Conservation (phyloP, 1,140 invertebrate genomes). For the Brachionus koreanus region DNA sequence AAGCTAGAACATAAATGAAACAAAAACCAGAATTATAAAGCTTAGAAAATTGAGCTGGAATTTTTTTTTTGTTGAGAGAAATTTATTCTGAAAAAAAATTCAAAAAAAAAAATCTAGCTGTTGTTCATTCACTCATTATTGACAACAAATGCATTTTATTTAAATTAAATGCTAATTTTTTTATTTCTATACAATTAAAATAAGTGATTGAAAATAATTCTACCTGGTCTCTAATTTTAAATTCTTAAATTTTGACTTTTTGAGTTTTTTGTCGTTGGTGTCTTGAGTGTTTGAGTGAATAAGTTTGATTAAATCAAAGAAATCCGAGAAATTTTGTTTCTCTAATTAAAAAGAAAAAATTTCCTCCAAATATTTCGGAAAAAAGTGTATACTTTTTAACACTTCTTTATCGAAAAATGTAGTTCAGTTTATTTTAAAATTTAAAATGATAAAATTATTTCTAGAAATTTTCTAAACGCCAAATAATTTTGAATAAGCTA, state of each 20-base stretch:
- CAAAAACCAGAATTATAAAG: background rate
- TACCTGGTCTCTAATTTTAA: too few relatives aligned
- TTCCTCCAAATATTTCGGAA: background rate
- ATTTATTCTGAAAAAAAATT: background rate
- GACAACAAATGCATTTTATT: too few relatives aligned
- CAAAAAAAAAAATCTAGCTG: too few relatives aligned
- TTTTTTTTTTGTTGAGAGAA: background rate
- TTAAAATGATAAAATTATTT: background rate
- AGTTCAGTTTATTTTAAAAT: background rate
- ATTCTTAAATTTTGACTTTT: too few relatives aligned
- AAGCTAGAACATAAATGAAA: background rate
- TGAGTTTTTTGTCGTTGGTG: too few relatives aligned
- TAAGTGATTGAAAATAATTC: too few relatives aligned
- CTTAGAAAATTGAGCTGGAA: background rate
- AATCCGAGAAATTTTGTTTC: background rate
- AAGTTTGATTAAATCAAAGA: too few relatives aligned
- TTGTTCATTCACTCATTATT: too few relatives aligned
- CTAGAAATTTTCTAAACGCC: background rate
- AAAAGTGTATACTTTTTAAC: background rate
- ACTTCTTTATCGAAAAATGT: background rate
- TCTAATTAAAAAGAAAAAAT: background rate
- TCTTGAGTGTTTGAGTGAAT: too few relatives aligned
- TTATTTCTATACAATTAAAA: too few relatives aligned
- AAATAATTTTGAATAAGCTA: background rate
- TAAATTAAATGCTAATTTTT: too few relatives aligned